Evolutionary conservation across 30 jellyfish, hydroid and myxozoan species (phyloP).

Genomic region (Hydra vulgaris): DNA sequence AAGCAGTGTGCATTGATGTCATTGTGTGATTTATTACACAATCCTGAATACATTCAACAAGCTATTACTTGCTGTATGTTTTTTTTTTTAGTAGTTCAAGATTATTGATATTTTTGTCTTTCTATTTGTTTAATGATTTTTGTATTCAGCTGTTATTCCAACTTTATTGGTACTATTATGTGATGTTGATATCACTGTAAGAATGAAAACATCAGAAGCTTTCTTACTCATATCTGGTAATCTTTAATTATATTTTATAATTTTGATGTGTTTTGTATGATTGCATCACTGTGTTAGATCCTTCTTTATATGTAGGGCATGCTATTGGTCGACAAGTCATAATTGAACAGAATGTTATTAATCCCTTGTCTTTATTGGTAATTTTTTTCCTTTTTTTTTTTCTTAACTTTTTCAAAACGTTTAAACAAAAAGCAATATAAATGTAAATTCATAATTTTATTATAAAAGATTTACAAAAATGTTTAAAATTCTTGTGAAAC

Average conservation of each 20-base stretch:
- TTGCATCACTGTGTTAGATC: not conserved
- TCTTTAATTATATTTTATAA: not conserved
- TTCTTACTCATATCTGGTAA: slow-evolving; percentile 66
- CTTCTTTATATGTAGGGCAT: slow-evolving; percentile 49
- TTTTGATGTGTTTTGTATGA: not conserved
- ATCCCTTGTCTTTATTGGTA: slow-evolving; percentile 71
- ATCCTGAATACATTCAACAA: slow-evolving; percentile 75
- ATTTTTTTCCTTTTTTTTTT: not conserved
- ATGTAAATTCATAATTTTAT: too few species aligned
- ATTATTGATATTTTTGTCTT: too few species aligned
- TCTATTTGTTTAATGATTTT: not conserved
- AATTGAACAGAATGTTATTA: slow-evolving; percentile 40
- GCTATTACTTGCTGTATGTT: slow-evolving; percentile 67
- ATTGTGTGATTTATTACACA: slow-evolving; percentile 67
- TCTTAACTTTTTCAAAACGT: too few species aligned
- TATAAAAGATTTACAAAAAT: too few species aligned
- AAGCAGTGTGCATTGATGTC: slow-evolving; percentile 92
- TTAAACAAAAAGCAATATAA: too few species aligned
- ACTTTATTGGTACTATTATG: slow-evolving; percentile 36
- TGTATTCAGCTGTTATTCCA: slow-evolving; percentile 44
- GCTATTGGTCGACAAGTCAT: slow-evolving; percentile 93
- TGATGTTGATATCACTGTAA: slow-evolving; percentile 60
- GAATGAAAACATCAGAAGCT: slow-evolving; percentile 87
- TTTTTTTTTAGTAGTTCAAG: not conserved
- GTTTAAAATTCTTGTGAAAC: too few species aligned